Conservation (phyloP, 2,888 invertebrate genomes). For the Lutraria lutraria region DNA sequence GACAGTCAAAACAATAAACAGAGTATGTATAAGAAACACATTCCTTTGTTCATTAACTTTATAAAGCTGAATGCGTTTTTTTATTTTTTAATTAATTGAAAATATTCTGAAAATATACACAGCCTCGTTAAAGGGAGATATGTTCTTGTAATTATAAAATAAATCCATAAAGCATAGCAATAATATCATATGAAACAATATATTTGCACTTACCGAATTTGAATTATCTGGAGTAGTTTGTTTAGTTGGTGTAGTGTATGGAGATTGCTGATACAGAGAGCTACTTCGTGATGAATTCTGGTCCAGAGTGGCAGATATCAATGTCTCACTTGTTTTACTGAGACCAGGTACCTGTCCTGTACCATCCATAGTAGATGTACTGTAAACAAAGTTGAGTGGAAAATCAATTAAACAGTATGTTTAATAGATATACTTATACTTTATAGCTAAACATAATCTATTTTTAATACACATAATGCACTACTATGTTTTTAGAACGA, state of each 20-base stretch:
- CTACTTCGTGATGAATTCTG: conserved; percentile 68
- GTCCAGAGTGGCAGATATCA: conserved; percentile 77
- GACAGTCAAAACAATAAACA: neutral
- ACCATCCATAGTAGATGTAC: conserved; percentile 73
- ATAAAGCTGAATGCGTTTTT: too few relatives aligned
- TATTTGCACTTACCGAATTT: conserved; percentile 45
- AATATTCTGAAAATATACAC: neutral
- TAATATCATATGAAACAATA: neutral
- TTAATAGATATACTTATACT: too few relatives aligned
- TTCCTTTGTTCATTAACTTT: too few relatives aligned
- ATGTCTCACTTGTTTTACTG: conserved; percentile 73
- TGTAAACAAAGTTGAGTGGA: conserved; percentile 47
- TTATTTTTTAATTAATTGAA: neutral
- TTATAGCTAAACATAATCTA: too few relatives aligned
- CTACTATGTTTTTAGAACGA: too few relatives aligned
- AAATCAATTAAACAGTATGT: too few relatives aligned
- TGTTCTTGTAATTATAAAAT: neutral
- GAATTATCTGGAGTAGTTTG: conserved; percentile 71
- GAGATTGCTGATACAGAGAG: conserved; percentile 69
- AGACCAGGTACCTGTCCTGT: conserved; percentile 58
- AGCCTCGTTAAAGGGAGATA: neutral
- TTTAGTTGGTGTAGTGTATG: conserved; percentile 82
- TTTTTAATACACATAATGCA: too few relatives aligned
- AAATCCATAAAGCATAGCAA: neutral
- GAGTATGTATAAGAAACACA: too few relatives aligned